Percentiles rank a stretch among this genome's conserved stretches.
These are phyloP conservation scores for Phortica magna DNA, from an alignment of 2,888 invertebrate species.

Conservation along the genomic window DNA sequence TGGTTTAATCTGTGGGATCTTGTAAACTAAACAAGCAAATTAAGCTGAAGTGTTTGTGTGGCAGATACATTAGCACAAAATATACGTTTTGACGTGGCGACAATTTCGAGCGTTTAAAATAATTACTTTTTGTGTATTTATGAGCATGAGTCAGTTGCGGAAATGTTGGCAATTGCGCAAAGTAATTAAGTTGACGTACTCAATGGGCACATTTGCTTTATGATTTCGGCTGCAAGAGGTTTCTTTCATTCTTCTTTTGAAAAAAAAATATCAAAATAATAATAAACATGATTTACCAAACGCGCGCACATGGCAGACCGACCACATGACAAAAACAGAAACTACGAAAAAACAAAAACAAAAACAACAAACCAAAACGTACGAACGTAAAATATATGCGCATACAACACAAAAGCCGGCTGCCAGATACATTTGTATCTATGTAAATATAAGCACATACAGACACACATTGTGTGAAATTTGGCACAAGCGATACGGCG, in stretches of 20 bases:
- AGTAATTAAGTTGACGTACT: slow-evolving; percentile 28
- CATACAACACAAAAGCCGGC: slow-evolving; percentile 36
- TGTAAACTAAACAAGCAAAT: too few relatives aligned
- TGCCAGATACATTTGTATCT: slow-evolving; percentile 8
- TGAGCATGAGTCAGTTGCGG: slow-evolving; percentile 60
- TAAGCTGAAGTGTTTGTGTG: too few relatives aligned
- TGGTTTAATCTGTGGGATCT: not conserved
- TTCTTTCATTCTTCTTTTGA: not conserved
- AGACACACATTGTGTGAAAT: slow-evolving; percentile 48
- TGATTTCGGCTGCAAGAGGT: not conserved
- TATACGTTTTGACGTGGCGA: not conserved
- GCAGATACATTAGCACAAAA: not conserved
- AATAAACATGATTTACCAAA: slow-evolving; percentile 22
- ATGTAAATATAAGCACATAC: not conserved
- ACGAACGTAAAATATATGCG: slow-evolving; percentile 32
- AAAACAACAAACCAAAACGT: slow-evolving; percentile 28
- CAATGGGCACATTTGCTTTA: not conserved
- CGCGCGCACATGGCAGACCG: slow-evolving; percentile 54
- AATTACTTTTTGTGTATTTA: slow-evolving; percentile 20
- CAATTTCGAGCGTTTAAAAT: not conserved
- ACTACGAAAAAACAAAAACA: slow-evolving; percentile 5
- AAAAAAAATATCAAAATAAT: slow-evolving; percentile 43
- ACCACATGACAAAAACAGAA: slow-evolving; percentile 2
- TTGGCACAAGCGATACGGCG: slow-evolving; percentile 63
- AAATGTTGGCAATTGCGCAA: slow-evolving; percentile 40